These are phyloP conservation scores for Sebastes hubbsi DNA, from an alignment of 2,797 vertebrate species.

Conservation along the genomic window DNA sequence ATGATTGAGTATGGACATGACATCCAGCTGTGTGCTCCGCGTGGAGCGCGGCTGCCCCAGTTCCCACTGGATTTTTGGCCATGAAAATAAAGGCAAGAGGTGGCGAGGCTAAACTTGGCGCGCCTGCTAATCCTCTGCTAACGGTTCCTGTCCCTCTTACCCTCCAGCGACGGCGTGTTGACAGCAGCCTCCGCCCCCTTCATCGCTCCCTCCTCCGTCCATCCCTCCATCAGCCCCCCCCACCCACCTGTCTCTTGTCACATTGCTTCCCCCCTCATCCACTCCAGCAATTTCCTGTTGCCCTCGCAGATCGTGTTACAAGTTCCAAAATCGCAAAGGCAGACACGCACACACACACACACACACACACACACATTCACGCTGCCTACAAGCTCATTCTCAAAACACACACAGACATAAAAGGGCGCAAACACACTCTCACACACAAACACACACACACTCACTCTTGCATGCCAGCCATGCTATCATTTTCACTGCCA, in stretches of 20 bases:
- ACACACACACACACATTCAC: not conserved
- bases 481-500: conserved; percentile 51
- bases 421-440: too few species aligned
- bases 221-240: not conserved
- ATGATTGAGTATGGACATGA: conserved; percentile 6
- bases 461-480: conserved; percentile 27
- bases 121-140: conserved; percentile 86
- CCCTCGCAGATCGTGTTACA: conserved; percentile 88
- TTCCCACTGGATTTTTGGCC: conserved; percentile 46
- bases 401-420: too few species aligned
- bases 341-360: conserved; percentile 21
- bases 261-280: conserved; percentile 59
- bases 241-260: conserved; percentile 73
- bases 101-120: conserved; percentile 85
- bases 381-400: too few species aligned
- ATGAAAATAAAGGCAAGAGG: conserved; percentile 61
- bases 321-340: conserved; percentile 75
- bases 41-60: conserved; percentile 23
- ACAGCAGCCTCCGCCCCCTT: conserved; percentile 83
- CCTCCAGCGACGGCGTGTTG: conserved; percentile 78
- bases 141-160: conserved; percentile 88
- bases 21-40: not conserved
- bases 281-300: conserved; percentile 92
- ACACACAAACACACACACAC: conserved; percentile 1
- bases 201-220: conserved; percentile 9